phyloP scores from a whole-genome alignment of 2,113 vertebrate species.

The Leptosomus discolor region DNA sequence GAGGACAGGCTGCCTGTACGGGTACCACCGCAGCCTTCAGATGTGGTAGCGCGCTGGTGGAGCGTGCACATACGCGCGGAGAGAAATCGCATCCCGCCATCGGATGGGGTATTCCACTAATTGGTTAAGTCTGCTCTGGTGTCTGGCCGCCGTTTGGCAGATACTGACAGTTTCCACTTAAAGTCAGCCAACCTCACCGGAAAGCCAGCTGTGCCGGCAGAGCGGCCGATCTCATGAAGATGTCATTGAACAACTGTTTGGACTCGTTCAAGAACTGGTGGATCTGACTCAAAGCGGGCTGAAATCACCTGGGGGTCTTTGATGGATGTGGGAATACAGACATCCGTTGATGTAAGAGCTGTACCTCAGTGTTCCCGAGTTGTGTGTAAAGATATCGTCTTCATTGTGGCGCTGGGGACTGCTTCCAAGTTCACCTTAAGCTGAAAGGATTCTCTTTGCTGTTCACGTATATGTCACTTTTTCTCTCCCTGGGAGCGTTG shows the following conservation, averaged over 20 bases:
- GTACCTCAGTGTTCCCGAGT: not conserved
- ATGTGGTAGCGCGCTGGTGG: conserved; percentile 10
- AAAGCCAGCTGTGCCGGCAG: conserved; percentile 15
- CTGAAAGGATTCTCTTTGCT: not conserved
- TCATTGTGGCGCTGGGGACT: not conserved
- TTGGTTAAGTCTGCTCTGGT: conserved; percentile 23
- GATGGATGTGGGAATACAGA: not conserved
- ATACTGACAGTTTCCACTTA: conserved; percentile 27
- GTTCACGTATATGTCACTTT: not conserved
- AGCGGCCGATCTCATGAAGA: not conserved
- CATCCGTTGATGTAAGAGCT: not conserved
- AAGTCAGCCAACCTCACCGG: not conserved
- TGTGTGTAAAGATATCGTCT: not conserved
- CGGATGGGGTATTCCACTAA: conserved; percentile 20
- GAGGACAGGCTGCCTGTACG: not conserved
- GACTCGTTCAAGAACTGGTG: not conserved
- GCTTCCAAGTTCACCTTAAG: not conserved
- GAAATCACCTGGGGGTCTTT: not conserved
- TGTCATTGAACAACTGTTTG: not conserved
- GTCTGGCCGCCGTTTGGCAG: conserved; percentile 53
- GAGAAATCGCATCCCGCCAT: not conserved
- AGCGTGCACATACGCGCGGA: not conserved
- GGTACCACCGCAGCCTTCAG: not conserved
- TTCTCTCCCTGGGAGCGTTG: not conserved
- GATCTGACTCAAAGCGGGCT: not conserved